Evolutionary conservation across 2,113 vertebrate species (phyloP).

Genomic region (Poecilia latipinna): DNA sequence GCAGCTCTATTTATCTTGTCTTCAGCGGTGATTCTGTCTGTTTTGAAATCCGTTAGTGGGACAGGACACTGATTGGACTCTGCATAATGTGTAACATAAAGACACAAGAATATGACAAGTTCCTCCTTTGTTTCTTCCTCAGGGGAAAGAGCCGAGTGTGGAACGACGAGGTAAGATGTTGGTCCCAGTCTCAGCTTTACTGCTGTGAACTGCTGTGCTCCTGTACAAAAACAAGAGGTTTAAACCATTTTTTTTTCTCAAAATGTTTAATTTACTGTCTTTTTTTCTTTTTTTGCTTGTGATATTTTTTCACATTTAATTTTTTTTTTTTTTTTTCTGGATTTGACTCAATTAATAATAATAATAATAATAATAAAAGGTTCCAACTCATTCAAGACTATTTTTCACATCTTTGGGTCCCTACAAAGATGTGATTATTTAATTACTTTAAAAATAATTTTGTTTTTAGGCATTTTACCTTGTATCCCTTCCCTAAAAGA

Average conservation of each 20-base stretch:
- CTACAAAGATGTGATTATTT: too few relatives aligned
- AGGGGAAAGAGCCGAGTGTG: constrained; percentile 97
- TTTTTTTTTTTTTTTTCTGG: too few relatives aligned
- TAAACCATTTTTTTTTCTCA: background rate
- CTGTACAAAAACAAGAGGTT: background rate
- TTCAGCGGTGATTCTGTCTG: constrained; percentile 63
- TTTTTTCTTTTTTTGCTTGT: too few relatives aligned
- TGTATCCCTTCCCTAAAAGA: too few relatives aligned
- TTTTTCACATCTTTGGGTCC: too few relatives aligned
- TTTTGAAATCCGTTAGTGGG: constrained; percentile 47
- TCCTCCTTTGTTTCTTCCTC: constrained; percentile 42
- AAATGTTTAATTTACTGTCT: too few relatives aligned
- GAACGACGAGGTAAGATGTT: constrained; percentile 93
- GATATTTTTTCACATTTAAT: too few relatives aligned
- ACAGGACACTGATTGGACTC: constrained; percentile 37
- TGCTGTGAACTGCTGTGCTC: background rate
- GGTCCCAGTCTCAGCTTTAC: constrained; percentile 23
- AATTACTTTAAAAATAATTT: too few relatives aligned
- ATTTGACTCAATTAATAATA: too few relatives aligned
- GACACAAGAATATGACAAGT: constrained; percentile 51
- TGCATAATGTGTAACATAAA: constrained; percentile 43
- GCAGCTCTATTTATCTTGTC: constrained; percentile 64
- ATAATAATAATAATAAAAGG: too few relatives aligned
- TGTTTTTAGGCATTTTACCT: too few relatives aligned
- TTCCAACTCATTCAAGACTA: too few relatives aligned